These are phyloP conservation scores for Rhamnusium bicolor DNA, from an alignment of 2,888 invertebrate genomes.

Conservation along the genomic window DNA sequence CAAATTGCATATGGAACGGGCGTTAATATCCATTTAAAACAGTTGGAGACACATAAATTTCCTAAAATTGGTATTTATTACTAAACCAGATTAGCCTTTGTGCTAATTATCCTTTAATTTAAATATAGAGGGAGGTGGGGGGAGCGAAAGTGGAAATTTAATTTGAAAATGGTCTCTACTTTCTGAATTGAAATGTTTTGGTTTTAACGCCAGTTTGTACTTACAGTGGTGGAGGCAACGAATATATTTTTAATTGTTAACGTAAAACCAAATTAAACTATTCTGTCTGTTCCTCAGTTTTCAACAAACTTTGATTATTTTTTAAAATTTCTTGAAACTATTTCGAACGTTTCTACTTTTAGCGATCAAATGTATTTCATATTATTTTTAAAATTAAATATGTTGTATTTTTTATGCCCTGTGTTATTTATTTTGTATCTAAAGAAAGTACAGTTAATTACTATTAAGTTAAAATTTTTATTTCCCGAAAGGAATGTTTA, in stretches of 20 bases:
- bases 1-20: conserved; percentile 49
- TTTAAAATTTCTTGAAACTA: no score
- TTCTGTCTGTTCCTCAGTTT: no score
- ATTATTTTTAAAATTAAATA: no score
- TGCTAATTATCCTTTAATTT: conserved; percentile 50
- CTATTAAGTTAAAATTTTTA: no score
- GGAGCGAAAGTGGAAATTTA: conserved; percentile 14
- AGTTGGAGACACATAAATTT: conserved; percentile 47
- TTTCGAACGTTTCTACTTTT: no score
- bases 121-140: conserved; percentile 37
- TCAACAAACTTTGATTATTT: no score
- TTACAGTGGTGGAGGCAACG: neutral
- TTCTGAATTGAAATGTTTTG: conserved; percentile 1
- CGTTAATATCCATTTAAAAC: conserved; percentile 52
- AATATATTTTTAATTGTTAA: neutral
- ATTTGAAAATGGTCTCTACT: conserved; percentile 28
- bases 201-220: neutral
- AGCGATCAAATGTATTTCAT: no score
- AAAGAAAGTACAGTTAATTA: no score
- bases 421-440: no score
- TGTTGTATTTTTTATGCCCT: no score
- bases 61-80: conserved; percentile 53
- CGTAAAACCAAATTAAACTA: no score
- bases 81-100: conserved; percentile 52
- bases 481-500: no score